Percentiles rank a stretch among this genome's conserved stretches.
phyloP scores from a whole-genome alignment of 2,113 vertebrate species.

The Phylloscopus whistleri region DNA sequence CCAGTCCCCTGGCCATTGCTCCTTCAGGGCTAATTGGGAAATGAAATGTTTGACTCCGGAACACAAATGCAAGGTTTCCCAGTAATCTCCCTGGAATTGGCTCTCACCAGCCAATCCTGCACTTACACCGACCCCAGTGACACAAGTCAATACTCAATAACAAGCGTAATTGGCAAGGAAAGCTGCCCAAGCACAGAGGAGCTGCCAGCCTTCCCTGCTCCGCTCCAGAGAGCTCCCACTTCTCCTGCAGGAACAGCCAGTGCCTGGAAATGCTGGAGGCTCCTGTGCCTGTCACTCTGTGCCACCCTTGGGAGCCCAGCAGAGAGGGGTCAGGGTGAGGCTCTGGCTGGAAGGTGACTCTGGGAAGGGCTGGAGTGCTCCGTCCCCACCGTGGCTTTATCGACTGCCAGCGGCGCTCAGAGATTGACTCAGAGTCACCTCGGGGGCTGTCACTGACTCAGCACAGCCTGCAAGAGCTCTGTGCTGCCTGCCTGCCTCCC shows the following conservation, averaged over 20 bases:
- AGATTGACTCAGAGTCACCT: not conserved
- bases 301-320: not conserved
- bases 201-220: not conserved
- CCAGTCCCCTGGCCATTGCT: not conserved
- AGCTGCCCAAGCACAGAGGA: not conserved
- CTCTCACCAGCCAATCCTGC: not conserved
- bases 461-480: not conserved
- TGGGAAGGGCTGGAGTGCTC: not conserved
- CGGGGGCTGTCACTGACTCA: not conserved
- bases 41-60: not conserved
- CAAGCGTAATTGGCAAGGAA: constrained; percentile 27
- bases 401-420: not conserved
- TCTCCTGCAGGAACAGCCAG: not conserved
- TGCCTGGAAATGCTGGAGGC: not conserved
- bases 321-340: not conserved
- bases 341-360: not conserved
- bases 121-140: not conserved
- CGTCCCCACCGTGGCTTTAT: not conserved
- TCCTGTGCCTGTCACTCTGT: not conserved
- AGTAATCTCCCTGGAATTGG: not conserved
- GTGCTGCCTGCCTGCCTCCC: not conserved
- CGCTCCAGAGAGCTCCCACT: not conserved
- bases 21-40: not conserved
- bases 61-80: constrained; percentile 24
- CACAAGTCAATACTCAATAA: constrained; percentile 18